Evolutionary conservation across 2,113 vertebrate species (phyloP).

Genomic region (Cyprinodon variegatus): DNA sequence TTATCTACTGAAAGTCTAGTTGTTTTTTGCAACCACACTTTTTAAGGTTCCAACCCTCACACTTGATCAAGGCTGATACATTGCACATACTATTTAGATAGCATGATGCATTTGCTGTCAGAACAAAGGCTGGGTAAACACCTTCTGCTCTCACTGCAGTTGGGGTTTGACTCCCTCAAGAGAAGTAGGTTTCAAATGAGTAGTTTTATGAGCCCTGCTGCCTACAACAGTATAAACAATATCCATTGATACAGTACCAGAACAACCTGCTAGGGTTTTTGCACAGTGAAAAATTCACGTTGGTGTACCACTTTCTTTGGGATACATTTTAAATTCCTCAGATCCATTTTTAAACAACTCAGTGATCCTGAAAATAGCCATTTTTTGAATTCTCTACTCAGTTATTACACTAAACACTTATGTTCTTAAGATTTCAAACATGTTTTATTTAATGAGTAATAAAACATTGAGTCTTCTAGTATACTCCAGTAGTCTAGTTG

Average conservation of each 20-base stretch:
- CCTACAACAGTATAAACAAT: too few species aligned
- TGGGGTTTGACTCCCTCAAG: too few species aligned
- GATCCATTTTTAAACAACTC: not conserved
- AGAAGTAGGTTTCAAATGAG: too few species aligned
- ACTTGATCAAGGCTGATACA: too few species aligned
- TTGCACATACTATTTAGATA: too few species aligned
- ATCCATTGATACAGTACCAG: too few species aligned
- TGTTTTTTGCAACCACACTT: not conserved
- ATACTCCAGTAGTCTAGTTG: too few species aligned
- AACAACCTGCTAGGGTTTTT: too few species aligned
- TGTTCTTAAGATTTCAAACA: not conserved
- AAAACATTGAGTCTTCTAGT: not conserved
- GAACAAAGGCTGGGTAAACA: too few species aligned
- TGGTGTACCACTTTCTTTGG: not conserved
- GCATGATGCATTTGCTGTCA: too few species aligned
- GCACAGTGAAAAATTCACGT: not conserved
- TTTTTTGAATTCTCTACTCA: not conserved
- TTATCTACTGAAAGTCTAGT: not conserved
- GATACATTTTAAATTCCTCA: not conserved
- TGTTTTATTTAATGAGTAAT: not conserved
- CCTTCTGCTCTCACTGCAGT: too few species aligned
- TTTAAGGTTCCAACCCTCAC: not conserved
- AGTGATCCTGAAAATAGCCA: not conserved
- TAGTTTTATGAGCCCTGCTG: too few species aligned
- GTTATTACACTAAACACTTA: not conserved